Evolutionary conservation across 2,888 invertebrate species (phyloP), one percentile per base, ranked within the genome.

Genomic region (Apantesis nais): DNA sequence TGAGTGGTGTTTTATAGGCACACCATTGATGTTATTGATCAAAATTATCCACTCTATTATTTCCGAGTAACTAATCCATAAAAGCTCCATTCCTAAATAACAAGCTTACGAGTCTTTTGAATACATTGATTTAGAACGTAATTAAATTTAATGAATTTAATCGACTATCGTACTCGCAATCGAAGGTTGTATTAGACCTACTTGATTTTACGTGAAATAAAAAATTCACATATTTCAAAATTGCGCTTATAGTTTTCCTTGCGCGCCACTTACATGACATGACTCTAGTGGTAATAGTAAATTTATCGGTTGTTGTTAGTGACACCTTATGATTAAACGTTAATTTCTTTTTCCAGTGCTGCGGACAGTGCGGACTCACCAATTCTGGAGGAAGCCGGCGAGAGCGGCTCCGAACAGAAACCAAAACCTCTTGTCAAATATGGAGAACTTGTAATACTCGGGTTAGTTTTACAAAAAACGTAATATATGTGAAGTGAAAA

Each of bases 391-490:
- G 97, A 97, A 93, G 96, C 97, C 85, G 96, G 96, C 90, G 96
- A 96, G 91, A 97, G 97, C 89, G 97, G 97, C 87, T 96, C 97
- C 79, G 97, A 98, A 87, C 95, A 95, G 88, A 98, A 98, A 92
- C 97, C 97, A 77, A 97, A 97, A 92, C 96, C 96, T 81, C 95
- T 96, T 84, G 95, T 97, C 88, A 98, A 98, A 96, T 98, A 98
- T 96, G 98, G 98, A 85, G 98, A 98, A 96, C 96, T 98, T 92
- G 98, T 98, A 91, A 98, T 98, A 93, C 97, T 98, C 92, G 98
- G 99, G 97, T 98, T 94, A 97, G 97, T 95, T 39, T 29, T 25
- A 66, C 16, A 5, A 16, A 19, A 44, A 44, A 44, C 16, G 16
- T 16, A 44, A 48, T 8, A 48, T 22, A 19, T 48, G 8, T 22